These are phyloP conservation scores for Coptotermes formosanus DNA, from an alignment of 1,140 invertebrate species.

Conservation along the genomic window DNA sequence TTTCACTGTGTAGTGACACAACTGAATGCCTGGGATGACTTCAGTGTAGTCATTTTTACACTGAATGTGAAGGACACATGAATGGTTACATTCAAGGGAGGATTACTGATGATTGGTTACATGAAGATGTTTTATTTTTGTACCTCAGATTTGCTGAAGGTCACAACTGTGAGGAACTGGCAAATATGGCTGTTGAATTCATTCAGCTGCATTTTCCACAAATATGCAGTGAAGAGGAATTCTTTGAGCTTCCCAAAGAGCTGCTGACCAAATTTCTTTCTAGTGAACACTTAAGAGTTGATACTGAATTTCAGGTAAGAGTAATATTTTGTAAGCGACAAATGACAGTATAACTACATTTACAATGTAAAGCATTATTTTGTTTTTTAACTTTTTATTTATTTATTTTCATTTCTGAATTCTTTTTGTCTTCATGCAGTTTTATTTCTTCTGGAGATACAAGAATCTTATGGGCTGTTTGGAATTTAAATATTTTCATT, in stretches of 20 bases:
- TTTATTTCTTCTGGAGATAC: background rate
- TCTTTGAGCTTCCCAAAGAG: conserved; percentile 80
- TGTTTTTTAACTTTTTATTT: background rate
- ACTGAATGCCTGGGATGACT: no score
- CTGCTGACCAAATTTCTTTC: conserved; percentile 76
- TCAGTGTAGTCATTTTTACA: background rate
- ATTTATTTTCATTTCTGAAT: no score
- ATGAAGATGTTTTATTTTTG: background rate
- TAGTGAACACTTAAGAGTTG: conserved; percentile 86
- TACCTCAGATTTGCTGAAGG: conserved; percentile 82
- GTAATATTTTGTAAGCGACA: background rate
- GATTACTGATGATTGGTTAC: background rate
- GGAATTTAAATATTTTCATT: no score
- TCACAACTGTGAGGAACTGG: conserved; percentile 81
- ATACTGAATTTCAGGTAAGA: conserved; percentile 84
- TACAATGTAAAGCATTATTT: background rate
- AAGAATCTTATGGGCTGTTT: no score
- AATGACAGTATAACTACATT: no score
- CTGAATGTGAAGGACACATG: background rate
- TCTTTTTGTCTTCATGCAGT: background rate
- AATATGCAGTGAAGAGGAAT: conserved; percentile 83
- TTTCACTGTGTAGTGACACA: no score
- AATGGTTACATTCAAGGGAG: background rate
- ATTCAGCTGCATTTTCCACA: conserved; percentile 87
- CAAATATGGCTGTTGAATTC: conserved; percentile 76